Evolutionary conservation across 2,113 vertebrate species (phyloP).

Genomic region (Passerina amoena): DNA sequence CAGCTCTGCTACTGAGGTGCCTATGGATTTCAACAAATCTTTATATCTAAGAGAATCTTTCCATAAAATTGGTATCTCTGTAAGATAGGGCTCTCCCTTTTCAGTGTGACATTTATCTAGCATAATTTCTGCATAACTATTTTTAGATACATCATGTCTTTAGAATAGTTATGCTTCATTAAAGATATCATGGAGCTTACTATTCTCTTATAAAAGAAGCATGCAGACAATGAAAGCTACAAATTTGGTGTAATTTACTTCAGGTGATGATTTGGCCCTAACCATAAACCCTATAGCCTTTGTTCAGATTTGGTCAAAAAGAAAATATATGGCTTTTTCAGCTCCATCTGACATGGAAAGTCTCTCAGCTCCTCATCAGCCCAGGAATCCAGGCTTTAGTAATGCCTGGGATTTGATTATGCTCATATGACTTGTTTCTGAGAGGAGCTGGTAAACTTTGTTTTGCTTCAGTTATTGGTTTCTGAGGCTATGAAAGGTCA

Average conservation of each 20-base stretch:
- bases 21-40: background rate
- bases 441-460: constrained; percentile 42
- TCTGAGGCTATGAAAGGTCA: constrained; percentile 66
- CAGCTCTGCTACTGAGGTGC: background rate
- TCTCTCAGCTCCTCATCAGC: background rate
- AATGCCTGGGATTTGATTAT: constrained; percentile 57
- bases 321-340: background rate
- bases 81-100: background rate
- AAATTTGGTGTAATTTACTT: background rate
- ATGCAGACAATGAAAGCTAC: background rate
- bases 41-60: background rate
- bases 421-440: constrained; percentile 30
- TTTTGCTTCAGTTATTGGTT: constrained; percentile 68
- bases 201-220: background rate
- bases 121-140: background rate
- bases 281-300: background rate
- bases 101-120: background rate
- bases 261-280: background rate
- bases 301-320: background rate
- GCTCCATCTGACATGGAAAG: background rate
- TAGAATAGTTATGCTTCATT: background rate
- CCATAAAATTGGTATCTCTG: background rate
- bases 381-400: constrained; percentile 42
- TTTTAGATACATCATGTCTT: background rate
- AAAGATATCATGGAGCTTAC: background rate